Base-by-base conservation (phyloP, 92 coral and sea anemone genomes). In the Palythoa caribaeorum region DNA sequence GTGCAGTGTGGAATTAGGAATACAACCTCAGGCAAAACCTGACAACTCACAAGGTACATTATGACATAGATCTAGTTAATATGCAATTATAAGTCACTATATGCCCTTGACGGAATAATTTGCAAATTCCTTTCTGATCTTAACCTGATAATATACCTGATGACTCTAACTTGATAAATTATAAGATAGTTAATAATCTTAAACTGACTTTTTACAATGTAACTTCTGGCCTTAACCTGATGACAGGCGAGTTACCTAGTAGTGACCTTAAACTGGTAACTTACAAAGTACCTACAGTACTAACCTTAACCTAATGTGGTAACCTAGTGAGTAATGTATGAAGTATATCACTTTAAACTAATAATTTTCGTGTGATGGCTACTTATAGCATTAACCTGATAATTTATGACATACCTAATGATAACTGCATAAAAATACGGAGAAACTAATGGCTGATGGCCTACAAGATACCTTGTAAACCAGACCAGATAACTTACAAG, bases 1-100 rank as follows among this genome's bases (percentile, higher is more conserved):
- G 17, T 80, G 93, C 70, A 93, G 96, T 1, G 73, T 93, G 20
- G 92, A 83, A 17, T 52, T 93, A 16, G 98, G 98, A 0, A 81
- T 90, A 2, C 86, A 89, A 75, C 94, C 94, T 9, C 59, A 68
- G 62, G 63, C 78, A 1, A 84, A 84, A 37, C 54, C 88, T 51
- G 80, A 54, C 21, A 84, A 73, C 37, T 84, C 80, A 16, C 88
- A 71, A 84, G 88, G 88, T 86, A 73, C 38, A 28, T 44, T 51
- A 2, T 17, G 70, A 17, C 21, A 17, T 9, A 3, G 52, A 16
- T 12, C 1, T 11, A 44, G 6, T 79, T 12, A 28, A 28, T 28
- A 28, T 35, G 1, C 28, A 5, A 17, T 55, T 14, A 3, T 79
- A 40, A 5, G 8, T 48, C 19, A 28, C 78, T 1, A 1, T 73